Percentiles rank a stretch among this genome's conserved stretches.
These are phyloP conservation scores for Hippopotamus amphibius DNA, from an alignment of 2,113 vertebrate genomes.

Conservation along the genomic window DNA sequence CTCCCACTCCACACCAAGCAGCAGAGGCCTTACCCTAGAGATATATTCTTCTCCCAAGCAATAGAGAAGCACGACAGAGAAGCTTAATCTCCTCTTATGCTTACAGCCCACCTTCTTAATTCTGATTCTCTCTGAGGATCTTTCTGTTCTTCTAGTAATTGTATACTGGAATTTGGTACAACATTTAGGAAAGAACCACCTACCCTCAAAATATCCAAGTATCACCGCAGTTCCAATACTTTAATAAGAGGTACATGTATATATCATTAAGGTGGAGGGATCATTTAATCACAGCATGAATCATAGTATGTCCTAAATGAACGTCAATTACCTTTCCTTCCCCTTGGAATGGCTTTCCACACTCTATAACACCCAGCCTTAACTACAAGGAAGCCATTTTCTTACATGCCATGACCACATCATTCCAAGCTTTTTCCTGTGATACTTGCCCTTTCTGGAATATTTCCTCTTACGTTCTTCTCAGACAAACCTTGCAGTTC, in stretches of 20 bases:
- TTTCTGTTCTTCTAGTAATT: neutral
- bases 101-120: neutral
- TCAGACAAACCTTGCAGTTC: neutral
- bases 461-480: neutral
- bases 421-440: neutral
- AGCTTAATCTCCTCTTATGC: neutral
- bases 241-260: neutral
- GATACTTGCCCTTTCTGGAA: neutral
- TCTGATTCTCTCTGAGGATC: neutral
- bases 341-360: neutral
- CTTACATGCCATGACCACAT: neutral
- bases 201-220: neutral
- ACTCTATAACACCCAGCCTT: neutral
- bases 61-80: neutral
- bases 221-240: neutral
- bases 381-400: neutral
- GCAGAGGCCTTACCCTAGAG: neutral
- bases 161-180: neutral
- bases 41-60: neutral
- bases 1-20: neutral
- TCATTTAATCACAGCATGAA: neutral
- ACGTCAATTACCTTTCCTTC: neutral
- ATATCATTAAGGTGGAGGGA: neutral
- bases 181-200: neutral
- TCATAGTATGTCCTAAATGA: neutral